phyloP scores from a whole-genome alignment of 2,797 vertebrate genomes.

The Spinibarbus caldwelli region DNA sequence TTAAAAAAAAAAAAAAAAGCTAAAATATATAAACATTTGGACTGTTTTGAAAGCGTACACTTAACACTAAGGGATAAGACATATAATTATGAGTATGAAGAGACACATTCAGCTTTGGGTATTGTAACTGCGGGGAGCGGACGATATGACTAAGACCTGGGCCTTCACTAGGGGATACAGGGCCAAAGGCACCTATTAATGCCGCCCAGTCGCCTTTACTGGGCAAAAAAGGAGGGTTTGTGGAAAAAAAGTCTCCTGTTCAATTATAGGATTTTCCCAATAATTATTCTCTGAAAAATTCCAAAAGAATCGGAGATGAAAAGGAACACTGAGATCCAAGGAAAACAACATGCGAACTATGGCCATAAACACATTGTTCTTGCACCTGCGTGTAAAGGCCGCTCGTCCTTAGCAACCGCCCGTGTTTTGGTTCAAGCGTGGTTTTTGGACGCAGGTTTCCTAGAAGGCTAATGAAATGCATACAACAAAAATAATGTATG shows the following conservation, averaged over 20 bases:
- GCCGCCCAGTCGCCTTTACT: constrained; percentile 42
- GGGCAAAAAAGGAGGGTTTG: constrained; percentile 17
- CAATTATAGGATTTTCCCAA: constrained; percentile 38
- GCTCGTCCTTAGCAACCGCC: constrained; percentile 44
- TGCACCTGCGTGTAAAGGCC: constrained; percentile 43
- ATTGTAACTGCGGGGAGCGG: constrained; percentile 46
- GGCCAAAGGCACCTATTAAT: constrained; percentile 50
- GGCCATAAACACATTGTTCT: constrained; percentile 44
- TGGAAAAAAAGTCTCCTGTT: constrained; percentile 14
- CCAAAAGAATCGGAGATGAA: constrained; percentile 43
- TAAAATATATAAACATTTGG: constrained; percentile 64
- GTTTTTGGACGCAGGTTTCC: constrained; percentile 59
- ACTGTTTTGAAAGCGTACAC: constrained; percentile 63
- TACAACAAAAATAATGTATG: constrained; percentile 69
- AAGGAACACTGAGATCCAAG: constrained; percentile 41
- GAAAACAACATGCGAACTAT: constrained; percentile 38
- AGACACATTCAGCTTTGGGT: constrained; percentile 53
- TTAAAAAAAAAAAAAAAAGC: constrained; percentile 35
- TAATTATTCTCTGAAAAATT: constrained; percentile 47
- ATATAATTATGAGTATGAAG: constrained; percentile 65
- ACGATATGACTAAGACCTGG: constrained; percentile 44
- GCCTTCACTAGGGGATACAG: constrained; percentile 10
- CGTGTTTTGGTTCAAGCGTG: constrained; percentile 60
- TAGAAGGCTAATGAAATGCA: constrained; percentile 68
- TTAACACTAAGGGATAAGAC: constrained; percentile 60